Conservation (phyloP, 2,797 vertebrate genomes). For the Tapera naevia region DNA sequence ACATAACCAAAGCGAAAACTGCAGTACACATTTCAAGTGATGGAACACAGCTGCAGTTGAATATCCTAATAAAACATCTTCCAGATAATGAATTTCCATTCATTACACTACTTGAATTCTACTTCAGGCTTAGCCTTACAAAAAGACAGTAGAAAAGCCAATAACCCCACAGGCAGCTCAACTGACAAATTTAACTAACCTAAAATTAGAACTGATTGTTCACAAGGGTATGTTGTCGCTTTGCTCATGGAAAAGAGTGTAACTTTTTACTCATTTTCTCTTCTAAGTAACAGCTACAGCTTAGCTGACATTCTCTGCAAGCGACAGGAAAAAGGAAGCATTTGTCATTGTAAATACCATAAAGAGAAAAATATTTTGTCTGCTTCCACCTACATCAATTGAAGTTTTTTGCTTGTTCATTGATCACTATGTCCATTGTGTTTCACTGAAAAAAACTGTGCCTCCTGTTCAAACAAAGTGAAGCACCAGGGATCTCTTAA, state of each 20-base stretch:
- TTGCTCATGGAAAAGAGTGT: not conserved
- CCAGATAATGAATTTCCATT: not conserved
- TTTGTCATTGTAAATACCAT: slow-evolving; percentile 26
- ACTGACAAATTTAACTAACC: not conserved
- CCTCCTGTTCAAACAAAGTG: slow-evolving; percentile 30
- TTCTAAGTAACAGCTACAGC: not conserved
- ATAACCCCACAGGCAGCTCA: not conserved
- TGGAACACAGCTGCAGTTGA: not conserved
- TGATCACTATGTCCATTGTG: not conserved
- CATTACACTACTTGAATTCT: not conserved
- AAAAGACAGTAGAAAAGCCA: not conserved
- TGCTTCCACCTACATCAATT: not conserved
- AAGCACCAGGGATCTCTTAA: not conserved
- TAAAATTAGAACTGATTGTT: slow-evolving; percentile 14
- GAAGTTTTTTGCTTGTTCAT: slow-evolving; percentile 2
- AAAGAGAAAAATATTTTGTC: slow-evolving; percentile 44
- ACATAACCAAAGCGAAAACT: slow-evolving; percentile 10
- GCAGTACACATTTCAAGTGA: not conserved
- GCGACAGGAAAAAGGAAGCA: slow-evolving; percentile 41
- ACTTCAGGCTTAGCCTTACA: not conserved
- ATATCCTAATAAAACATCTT: not conserved
- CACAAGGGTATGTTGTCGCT: not conserved
- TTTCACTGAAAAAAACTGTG: not conserved
- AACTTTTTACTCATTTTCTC: slow-evolving; percentile 26
- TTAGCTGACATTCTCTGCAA: slow-evolving; percentile 7